Conservation (phyloP, 1,140 invertebrate species). For the Lineus longissimus region DNA sequence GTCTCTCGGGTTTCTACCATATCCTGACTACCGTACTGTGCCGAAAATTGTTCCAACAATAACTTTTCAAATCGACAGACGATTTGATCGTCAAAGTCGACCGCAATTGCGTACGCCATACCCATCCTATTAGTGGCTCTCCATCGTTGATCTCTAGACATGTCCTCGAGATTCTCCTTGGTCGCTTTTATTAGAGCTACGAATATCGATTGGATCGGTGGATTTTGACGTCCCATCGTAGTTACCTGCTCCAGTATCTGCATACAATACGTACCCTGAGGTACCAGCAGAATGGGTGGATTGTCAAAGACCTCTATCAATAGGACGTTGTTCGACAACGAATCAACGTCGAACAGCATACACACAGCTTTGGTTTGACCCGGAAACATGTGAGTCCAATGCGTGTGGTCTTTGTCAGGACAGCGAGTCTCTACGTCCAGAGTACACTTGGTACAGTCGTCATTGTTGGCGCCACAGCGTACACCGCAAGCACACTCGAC, state of each 20-base stretch:
- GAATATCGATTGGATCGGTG: not conserved
- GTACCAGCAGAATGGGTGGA: not conserved
- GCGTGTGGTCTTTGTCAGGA: not conserved
- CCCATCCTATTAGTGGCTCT: not conserved
- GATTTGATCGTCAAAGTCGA: not conserved
- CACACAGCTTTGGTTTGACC: not conserved
- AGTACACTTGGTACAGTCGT: not conserved
- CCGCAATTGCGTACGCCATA: not conserved
- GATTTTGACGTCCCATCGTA: not conserved
- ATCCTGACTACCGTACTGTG: not conserved
- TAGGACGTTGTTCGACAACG: not conserved
- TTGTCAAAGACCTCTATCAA: not conserved
- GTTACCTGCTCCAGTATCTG: constrained; percentile 2
- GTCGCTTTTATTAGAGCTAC: not conserved
- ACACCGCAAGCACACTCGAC: not conserved
- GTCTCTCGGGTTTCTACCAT: too few relatives aligned
- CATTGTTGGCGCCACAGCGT: too few relatives aligned
- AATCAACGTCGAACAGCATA: constrained; percentile 3
- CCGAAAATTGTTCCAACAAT: not conserved
- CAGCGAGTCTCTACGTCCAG: not conserved
- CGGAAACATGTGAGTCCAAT: not conserved
- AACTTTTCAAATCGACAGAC: not conserved
- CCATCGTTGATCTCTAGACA: not conserved
- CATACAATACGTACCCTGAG: not conserved
- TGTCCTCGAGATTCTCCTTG: not conserved